A percentile compares a stretch with the other conserved stretches of the same genome.
Evolutionary conservation across 2,113 vertebrate genomes (phyloP).

Genomic region (Verasper variegatus): DNA sequence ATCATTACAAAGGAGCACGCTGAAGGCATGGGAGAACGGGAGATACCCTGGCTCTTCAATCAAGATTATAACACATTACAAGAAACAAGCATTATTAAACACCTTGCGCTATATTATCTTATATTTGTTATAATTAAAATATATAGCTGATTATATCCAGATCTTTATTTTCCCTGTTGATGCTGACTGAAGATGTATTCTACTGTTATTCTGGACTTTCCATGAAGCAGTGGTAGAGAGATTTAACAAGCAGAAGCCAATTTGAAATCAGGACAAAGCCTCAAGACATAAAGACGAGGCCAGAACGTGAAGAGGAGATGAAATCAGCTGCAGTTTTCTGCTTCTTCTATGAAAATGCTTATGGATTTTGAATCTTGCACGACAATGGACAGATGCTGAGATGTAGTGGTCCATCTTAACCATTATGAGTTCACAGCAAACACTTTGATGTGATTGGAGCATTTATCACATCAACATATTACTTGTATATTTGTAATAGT

Average conservation of each 20-base stretch:
- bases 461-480: too few relatives aligned
- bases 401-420: not conserved
- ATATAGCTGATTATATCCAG: slow-evolving; percentile 1
- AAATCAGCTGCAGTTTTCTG: not conserved
- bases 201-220: not conserved
- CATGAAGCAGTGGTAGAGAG: not conserved
- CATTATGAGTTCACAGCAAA: not conserved
- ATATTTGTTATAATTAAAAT: slow-evolving; percentile 5
- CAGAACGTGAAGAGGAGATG: not conserved
- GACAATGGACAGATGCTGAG: not conserved
- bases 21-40: not conserved
- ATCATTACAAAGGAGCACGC: slow-evolving; percentile 41
- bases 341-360: not conserved
- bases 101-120: not conserved
- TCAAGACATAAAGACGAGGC: slow-evolving; percentile 5
- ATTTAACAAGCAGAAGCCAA: slow-evolving; percentile 7
- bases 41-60: slow-evolving; percentile 7
- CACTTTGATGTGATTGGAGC: too few relatives aligned
- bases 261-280: slow-evolving; percentile 15
- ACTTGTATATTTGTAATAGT: not conserved
- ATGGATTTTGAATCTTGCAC: not conserved
- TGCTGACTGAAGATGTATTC: slow-evolving; percentile 11
- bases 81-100: slow-evolving; percentile 13
- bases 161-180: slow-evolving; percentile 4
- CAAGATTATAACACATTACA: not conserved